These are phyloP conservation scores for Alosa alosa DNA, from an alignment of 2,113 vertebrate species.

Conservation along the genomic window DNA sequence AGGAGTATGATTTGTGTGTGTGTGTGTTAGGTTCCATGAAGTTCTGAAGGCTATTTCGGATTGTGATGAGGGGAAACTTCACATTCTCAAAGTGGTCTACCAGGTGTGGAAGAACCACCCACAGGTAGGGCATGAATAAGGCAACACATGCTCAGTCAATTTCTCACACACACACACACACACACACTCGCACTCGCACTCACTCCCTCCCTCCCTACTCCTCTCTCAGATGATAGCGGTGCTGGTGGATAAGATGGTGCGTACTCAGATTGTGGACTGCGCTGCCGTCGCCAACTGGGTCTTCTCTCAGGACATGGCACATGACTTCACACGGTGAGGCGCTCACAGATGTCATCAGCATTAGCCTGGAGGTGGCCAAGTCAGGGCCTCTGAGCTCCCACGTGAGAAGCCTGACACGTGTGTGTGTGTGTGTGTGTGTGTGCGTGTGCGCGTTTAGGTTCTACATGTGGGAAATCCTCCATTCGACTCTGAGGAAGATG, in stretches of 20 bases:
- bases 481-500: constrained; percentile 98
- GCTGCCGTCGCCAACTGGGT: constrained; percentile 98
- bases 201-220: background rate
- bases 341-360: too few species aligned
- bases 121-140: constrained; percentile 73
- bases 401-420: background rate
- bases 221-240: constrained; percentile 87
- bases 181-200: background rate
- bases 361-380: too few species aligned
- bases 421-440: background rate
- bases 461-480: constrained; percentile 95
- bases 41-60: constrained; percentile 91
- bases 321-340: constrained; percentile 91
- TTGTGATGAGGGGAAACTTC: constrained; percentile 93
- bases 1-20: background rate
- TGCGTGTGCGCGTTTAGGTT: too few species aligned
- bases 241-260: constrained; percentile 95
- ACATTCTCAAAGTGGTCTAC: constrained; percentile 90
- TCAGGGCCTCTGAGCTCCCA: background rate
- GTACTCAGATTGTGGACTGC: constrained; percentile 96
- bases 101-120: constrained; percentile 95
- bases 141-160: background rate
- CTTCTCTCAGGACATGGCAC: constrained; percentile 93
- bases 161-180: background rate
- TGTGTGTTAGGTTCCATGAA: constrained; percentile 86